These are phyloP conservation scores for Cotesia chilonis DNA, from an alignment of 1,140 invertebrate species.

Conservation along the genomic window DNA sequence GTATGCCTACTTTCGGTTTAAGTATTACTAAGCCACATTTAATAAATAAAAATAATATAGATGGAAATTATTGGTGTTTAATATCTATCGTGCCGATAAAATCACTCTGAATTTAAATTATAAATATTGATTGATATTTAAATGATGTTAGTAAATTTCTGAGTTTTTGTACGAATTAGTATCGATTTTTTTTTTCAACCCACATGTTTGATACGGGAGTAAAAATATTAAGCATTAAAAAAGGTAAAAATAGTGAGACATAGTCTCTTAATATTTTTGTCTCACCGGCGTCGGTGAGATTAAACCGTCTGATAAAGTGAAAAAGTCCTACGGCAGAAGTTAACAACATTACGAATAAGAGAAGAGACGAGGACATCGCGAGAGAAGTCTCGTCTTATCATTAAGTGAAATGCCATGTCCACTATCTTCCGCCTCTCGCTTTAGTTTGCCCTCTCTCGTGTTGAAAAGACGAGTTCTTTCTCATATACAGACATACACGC, in stretches of 20 bases:
- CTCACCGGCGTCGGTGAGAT: slow-evolving; percentile 45
- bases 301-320: slow-evolving; percentile 46
- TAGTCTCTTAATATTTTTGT: slow-evolving; percentile 34
- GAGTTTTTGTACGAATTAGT: no score
- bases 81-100: background rate
- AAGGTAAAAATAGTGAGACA: slow-evolving; percentile 20
- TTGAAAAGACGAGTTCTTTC: slow-evolving; percentile 42
- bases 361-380: slow-evolving; percentile 35
- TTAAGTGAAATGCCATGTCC: slow-evolving; percentile 67
- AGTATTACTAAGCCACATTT: background rate
- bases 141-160: background rate
- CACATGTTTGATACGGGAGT: no score
- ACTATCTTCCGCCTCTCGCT: slow-evolving; percentile 59
- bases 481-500: slow-evolving; percentile 28
- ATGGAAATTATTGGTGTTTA: background rate
- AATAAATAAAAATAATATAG: background rate
- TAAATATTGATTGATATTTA: background rate
- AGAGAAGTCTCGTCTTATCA: slow-evolving; percentile 50
- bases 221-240: background rate
- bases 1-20: slow-evolving; percentile 44
- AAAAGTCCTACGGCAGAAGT: slow-evolving; percentile 19
- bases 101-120: background rate
- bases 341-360: slow-evolving; percentile 27
- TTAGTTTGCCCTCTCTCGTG: slow-evolving; percentile 28
- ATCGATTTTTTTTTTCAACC: no score